Evolutionary conservation across 2,113 vertebrate genomes (phyloP), one percentile per base, ranked within the genome.

Genomic region (Acanthisitta chloris): DNA sequence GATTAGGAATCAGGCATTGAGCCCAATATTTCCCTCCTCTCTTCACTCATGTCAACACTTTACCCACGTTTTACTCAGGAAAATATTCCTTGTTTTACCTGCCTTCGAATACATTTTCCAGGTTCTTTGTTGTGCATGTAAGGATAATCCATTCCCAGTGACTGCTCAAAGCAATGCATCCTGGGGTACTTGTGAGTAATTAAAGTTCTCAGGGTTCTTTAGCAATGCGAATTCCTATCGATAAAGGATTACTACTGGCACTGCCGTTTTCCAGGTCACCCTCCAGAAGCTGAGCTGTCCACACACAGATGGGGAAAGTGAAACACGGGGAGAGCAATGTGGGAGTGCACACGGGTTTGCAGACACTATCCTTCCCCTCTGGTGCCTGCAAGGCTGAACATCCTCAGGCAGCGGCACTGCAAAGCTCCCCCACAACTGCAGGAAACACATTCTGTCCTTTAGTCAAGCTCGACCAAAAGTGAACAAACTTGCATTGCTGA

Each of bases 61-160:
- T 85, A 49, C 49, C 31, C 64, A 90, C 0, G 0, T 67, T 90
- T 78, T 81, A 33, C 76, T 74, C 72, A 78, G 78, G 83, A 71
- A 82, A 83, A 52, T 72, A 93, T 71, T 83, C 64, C 88, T 51
- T 31, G 51, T 59, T 95, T 81, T 34, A 18, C 64, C 45, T 51
- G 86, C 72, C 76, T 86, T 82, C 92, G 92, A 79, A 72, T 33
- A 21, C 28, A 46, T 51, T 71, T 88, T 86, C 71, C 91, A 91
- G 54, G 74, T 14, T 66, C 79, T 92, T 64, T 65, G 31, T 65
- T 71, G 66, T 38, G 51, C 70, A 7, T 11, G 16, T 54, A 14
- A 73, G 81, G 71, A 77, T 70, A 73, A 86, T 77, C 73, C 31
- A 73, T 80, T 83, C 90, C 78, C 79, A 89, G 74, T 17, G 81